Conservation (phyloP, 2,113 vertebrate genomes). For the Cyprinodon brontotheroides region DNA sequence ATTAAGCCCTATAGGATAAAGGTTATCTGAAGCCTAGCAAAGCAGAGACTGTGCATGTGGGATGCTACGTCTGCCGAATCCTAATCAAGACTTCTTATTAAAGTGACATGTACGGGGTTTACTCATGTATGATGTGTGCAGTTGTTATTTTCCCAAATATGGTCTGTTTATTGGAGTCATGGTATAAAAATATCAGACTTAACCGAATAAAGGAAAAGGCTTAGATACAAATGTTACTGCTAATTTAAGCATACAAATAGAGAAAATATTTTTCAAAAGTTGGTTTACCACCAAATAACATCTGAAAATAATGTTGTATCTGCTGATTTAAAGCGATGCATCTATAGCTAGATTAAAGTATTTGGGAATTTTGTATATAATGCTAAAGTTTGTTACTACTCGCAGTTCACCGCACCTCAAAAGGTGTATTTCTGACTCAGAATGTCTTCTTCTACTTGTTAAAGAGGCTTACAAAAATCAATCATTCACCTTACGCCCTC, state of each 20-base stretch:
- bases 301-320: not conserved
- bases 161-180: constrained; percentile 3
- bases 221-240: constrained; percentile 7
- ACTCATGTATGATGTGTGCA: constrained; percentile 19
- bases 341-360: not conserved
- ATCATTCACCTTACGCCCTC: constrained; percentile 47
- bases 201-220: not conserved
- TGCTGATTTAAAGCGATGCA: not conserved
- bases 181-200: constrained; percentile 2
- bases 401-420: not conserved
- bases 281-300: too few species aligned
- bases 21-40: constrained; percentile 82
- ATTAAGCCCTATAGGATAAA: constrained; percentile 85
- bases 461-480: constrained; percentile 20
- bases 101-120: constrained; percentile 51
- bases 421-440: not conserved
- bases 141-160: constrained; percentile 25
- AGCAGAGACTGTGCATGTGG: constrained; percentile 68
- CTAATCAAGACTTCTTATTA: constrained; percentile 77
- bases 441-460: not conserved
- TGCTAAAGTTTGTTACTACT: too few species aligned
- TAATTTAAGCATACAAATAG: not conserved
- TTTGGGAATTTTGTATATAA: not conserved
- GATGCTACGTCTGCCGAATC: constrained; percentile 70
- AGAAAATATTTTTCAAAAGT: not conserved